phyloP scores from a whole-genome alignment of 2,113 vertebrate species.

The Rhombomys opimus region DNA sequence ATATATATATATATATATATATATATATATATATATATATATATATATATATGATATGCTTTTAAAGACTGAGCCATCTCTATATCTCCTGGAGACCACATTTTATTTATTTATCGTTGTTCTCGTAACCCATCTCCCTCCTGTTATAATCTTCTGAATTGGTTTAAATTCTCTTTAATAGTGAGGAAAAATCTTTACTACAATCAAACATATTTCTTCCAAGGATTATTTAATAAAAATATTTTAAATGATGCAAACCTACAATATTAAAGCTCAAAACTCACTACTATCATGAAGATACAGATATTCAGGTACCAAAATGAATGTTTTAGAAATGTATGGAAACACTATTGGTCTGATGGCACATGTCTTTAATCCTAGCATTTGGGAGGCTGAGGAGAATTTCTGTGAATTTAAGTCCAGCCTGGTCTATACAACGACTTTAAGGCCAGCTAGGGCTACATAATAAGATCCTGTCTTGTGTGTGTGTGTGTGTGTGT shows the following conservation, averaged over 20 bases:
- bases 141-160: not conserved
- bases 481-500: not conserved
- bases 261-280: not conserved
- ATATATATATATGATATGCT: too few relatives aligned
- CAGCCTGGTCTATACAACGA: not conserved
- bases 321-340: not conserved
- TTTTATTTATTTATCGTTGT: not conserved
- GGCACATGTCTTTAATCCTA: not conserved
- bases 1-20: too few relatives aligned
- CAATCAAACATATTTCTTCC: too few relatives aligned
- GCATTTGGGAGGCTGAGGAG: not conserved
- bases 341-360: not conserved
- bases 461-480: not conserved
- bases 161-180: too few relatives aligned
- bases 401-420: not conserved
- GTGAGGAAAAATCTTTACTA: too few relatives aligned
- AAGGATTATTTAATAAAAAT: too few relatives aligned
- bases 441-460: not conserved
- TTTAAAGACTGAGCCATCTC: not conserved
- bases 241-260: too few relatives aligned
- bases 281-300: not conserved
- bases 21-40: too few relatives aligned
- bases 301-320: not conserved
- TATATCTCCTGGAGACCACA: not conserved
- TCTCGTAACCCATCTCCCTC: not conserved